Evolutionary conservation across 2,888 invertebrate species (phyloP), one percentile per base, ranked within the genome.

Genomic region (Megamerina dolium): DNA sequence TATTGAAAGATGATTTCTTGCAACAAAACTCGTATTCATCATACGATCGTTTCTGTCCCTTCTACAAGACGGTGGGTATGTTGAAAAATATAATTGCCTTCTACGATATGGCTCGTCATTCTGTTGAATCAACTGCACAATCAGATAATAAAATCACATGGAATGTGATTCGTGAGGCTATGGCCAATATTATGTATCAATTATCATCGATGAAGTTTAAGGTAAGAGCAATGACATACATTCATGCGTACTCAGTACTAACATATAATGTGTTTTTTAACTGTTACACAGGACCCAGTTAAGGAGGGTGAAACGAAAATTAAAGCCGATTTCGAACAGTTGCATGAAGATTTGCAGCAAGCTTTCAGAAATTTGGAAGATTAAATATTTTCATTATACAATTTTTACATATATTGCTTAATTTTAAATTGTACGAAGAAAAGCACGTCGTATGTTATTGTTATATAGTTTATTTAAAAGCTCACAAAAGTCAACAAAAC

Each of bases 1-100:
- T 99, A 58, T 79, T 99, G 51, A 97, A 99, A 72, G 99, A 99
- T 71, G 99, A 99, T 77, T 99, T 97, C 80, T 75, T 99, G 66
- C 99, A 99, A 74, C 99, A 99, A 75, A 99, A 99, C 81, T 94
- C 96, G 74, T 90, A 93, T 73, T 90, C 92, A 4, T 76, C 89
- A 2, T 93, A 93, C 75, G 93, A 93, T 75, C 83, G 97, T 53
- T 97, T 94, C 81, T 99, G 99, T 68, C 99, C 99, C 63, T 99
- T 99, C 81, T 99, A 97, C 81, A 99, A 99, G 79, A 97, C 97
- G 13, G 93, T 94, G 47, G 97, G 95, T 58, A 99, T 99, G 97
- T 73, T 99, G 68, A 85, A 82, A 72, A 99, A 99, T 79, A 95
- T 99, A 74, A 95, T 99, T 66, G 78, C 90, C 41, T 94, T 99